These are phyloP conservation scores for Drosophila colorata DNA, from an alignment of 2,888 invertebrate species.

Conservation along the genomic window DNA sequence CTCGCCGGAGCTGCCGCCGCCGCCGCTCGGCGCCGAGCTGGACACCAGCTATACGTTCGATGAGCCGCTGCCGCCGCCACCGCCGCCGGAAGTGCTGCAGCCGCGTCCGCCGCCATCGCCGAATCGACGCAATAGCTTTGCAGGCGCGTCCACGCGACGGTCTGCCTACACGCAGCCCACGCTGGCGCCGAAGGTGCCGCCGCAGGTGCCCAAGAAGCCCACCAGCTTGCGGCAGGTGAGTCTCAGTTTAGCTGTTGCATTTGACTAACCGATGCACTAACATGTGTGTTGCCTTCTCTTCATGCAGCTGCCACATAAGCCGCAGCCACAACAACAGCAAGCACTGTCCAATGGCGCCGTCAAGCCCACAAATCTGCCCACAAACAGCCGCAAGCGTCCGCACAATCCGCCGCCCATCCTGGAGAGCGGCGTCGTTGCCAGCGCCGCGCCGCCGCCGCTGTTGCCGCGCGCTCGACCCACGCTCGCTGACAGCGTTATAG, in stretches of 20 bases:
- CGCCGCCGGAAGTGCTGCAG: conserved; percentile 85
- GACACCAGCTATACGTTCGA: conserved; percentile 82
- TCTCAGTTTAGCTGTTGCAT: conserved; percentile 38
- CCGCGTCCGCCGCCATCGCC: conserved; percentile 81
- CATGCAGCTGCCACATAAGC: conserved; percentile 44
- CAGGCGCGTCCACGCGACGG: conserved; percentile 84
- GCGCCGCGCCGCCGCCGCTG: conserved; percentile 82
- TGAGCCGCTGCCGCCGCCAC: conserved; percentile 85
- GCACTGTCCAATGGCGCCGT: conserved; percentile 75
- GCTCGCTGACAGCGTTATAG: conserved; percentile 66
- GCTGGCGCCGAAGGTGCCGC: conserved; percentile 83
- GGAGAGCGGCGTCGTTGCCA: conserved; percentile 58
- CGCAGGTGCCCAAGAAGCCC: conserved; percentile 84
- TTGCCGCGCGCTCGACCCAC: conserved; percentile 82
- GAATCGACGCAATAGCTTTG: conserved; percentile 85
- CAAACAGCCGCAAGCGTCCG: conserved; percentile 83
- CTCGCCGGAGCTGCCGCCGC: conserved; percentile 85
- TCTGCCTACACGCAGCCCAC: conserved; percentile 52
- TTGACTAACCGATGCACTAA: not conserved
- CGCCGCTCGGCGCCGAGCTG: conserved; percentile 82
- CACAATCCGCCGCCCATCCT: conserved; percentile 84
- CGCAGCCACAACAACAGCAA: conserved; percentile 64
- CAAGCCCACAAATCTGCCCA: conserved; percentile 59
- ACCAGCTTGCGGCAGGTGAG: conserved; percentile 80
- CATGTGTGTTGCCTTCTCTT: not conserved